Conservation (phyloP, 2,888 invertebrate species). For the Rotaria socialis region DNA sequence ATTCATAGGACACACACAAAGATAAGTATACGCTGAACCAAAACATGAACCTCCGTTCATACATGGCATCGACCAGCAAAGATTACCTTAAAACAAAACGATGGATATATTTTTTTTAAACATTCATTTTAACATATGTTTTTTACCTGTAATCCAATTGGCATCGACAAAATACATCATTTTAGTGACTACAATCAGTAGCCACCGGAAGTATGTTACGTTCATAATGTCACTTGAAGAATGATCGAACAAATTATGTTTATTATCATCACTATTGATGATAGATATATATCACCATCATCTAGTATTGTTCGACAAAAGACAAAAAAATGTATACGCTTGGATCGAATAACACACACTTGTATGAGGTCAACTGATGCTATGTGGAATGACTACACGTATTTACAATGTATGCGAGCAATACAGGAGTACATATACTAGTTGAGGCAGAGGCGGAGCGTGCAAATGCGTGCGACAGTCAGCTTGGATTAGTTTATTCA, state of each 20-base stretch:
- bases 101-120: too few relatives aligned
- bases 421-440: neutral
- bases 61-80: constrained; percentile 39
- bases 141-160: neutral
- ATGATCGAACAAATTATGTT: neutral
- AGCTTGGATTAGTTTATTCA: neutral
- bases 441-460: neutral
- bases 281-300: neutral
- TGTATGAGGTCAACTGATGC: constrained; percentile 34
- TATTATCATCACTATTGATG: neutral
- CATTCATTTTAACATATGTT: neutral
- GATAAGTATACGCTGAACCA: constrained; percentile 37
- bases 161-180: neutral
- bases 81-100: neutral
- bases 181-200: neutral
- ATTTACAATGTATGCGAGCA: constrained; percentile 11
- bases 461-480: neutral
- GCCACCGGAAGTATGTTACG: neutral
- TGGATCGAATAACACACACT: neutral
- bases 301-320: neutral
- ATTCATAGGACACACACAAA: constrained; percentile 45
- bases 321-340: neutral
- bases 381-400: neutral
- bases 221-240: neutral
- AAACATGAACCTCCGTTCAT: constrained; percentile 45